These are phyloP conservation scores for Operophtera brumata DNA, from an alignment of 2,888 invertebrate genomes.

Conservation along the genomic window DNA sequence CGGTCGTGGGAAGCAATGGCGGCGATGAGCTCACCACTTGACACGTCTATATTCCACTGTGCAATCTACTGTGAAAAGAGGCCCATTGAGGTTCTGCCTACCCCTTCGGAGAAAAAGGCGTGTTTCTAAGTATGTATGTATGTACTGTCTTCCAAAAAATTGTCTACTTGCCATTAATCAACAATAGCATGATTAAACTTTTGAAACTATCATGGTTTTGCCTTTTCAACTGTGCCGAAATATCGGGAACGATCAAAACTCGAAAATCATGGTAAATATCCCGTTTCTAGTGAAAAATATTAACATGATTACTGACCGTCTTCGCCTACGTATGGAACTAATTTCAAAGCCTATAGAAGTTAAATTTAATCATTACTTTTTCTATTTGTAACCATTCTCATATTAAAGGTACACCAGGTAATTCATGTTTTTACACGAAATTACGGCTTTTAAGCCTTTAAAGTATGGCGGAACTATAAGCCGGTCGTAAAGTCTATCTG, in stretches of 20 bases:
- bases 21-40: too few relatives aligned
- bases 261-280: too few relatives aligned
- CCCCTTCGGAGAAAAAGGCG: too few relatives aligned
- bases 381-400: conserved; percentile 17
- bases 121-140: too few relatives aligned
- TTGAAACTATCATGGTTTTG: too few relatives aligned
- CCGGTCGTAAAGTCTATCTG: conserved; percentile 60
- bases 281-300: too few relatives aligned
- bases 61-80: too few relatives aligned
- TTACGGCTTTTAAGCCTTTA: conserved; percentile 45
- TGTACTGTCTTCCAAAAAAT: conserved; percentile 34
- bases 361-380: conserved; percentile 10
- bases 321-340: conserved; percentile 15
- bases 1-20: too few relatives aligned
- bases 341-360: conserved; percentile 19
- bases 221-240: too few relatives aligned
- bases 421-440: conserved; percentile 36
- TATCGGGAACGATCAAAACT: too few relatives aligned
- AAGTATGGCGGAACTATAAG: conserved; percentile 43
- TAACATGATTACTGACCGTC: conserved; percentile 26
- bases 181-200: conserved; percentile 29
- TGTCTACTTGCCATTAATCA: conserved; percentile 33
- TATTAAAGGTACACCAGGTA: conserved; percentile 14
- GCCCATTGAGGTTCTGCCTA: too few relatives aligned
- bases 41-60: too few relatives aligned